Percentiles rank a stretch among this genome's conserved stretches.
Evolutionary conservation across 2,888 invertebrate species (phyloP).

Genomic region (Drosophila gaucha): DNA sequence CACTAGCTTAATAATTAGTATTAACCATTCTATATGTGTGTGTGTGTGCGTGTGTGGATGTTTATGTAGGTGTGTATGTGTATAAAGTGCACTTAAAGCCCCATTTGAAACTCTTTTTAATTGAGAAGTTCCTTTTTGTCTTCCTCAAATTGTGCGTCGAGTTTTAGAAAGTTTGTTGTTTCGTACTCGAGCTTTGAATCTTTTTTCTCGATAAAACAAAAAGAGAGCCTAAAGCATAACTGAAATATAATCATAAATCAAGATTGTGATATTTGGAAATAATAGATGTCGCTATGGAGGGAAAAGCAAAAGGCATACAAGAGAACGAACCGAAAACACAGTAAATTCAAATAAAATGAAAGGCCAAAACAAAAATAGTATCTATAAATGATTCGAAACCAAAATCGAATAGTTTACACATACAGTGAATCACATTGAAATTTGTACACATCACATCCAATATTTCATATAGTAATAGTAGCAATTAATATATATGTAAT

Average conservation of each 20-base stretch:
- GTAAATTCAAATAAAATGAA: conserved; percentile 1
- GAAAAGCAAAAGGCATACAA: conserved; percentile 37
- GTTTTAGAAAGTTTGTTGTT: background rate
- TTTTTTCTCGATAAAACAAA: conserved; percentile 5
- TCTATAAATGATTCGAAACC: conserved; percentile 27
- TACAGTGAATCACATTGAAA: conserved; percentile 84
- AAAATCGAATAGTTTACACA: conserved; percentile 73
- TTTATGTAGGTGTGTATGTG: conserved; percentile 21
- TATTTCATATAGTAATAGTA: conserved; percentile 74
- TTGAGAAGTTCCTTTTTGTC: conserved; percentile 1
- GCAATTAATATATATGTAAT: conserved; percentile 69
- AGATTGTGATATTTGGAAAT: conserved; percentile 36
- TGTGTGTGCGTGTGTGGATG: conserved; percentile 11
- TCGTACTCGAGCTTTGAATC: conserved; percentile 1
- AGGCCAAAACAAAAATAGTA: conserved; percentile 19
- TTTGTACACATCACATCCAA: conserved; percentile 83
- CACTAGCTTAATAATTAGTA: conserved; percentile 50
- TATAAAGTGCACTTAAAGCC: conserved; percentile 16
- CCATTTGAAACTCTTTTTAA: conserved; percentile 2
- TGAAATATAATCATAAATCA: conserved; percentile 6
- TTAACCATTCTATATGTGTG: conserved; percentile 19
- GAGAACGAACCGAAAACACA: conserved; percentile 22
- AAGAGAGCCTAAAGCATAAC: conserved; percentile 35
- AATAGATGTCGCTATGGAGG: conserved; percentile 31
- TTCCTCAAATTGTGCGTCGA: conserved; percentile 15